Evolutionary conservation across 53 echinoderm and acorn worm genomes (phyloP).

Genomic region (Zoroaster sp.): DNA sequence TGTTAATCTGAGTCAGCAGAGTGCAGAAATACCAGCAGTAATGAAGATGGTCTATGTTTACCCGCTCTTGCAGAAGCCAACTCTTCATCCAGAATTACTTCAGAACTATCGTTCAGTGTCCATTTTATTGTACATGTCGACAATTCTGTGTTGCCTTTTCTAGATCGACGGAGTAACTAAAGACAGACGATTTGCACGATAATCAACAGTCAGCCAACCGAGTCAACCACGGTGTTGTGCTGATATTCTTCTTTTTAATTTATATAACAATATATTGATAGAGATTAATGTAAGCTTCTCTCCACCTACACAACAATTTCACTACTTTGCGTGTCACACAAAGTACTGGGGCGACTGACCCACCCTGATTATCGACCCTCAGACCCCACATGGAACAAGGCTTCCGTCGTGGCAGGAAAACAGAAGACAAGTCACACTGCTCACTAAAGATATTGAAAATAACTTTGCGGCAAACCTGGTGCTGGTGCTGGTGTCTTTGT

Average conservation of each 20-base stretch:
- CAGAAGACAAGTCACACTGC: too few species aligned
- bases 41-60: slow-evolving; percentile 4
- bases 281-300: slow-evolving; percentile 4
- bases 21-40: slow-evolving; percentile 4
- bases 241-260: not conserved
- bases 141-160: slow-evolving; percentile 21
- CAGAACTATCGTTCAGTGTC: slow-evolving; percentile 17
- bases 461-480: too few species aligned
- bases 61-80: slow-evolving; percentile 40
- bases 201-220: not conserved
- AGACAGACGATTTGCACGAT: not conserved
- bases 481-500: too few species aligned
- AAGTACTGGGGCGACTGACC: too few species aligned
- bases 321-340: too few species aligned
- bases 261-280: not conserved
- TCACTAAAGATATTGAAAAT: too few species aligned
- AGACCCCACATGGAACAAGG: too few species aligned
- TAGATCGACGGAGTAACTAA: not conserved
- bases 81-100: not conserved
- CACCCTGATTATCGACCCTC: too few species aligned
- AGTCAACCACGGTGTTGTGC: not conserved
- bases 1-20: slow-evolving; percentile 2
- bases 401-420: too few species aligned
- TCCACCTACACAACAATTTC: too few species aligned
- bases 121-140: slow-evolving; percentile 25